A percentile compares a stretch with the other conserved stretches of the same genome.
Evolutionary conservation across 2,113 vertebrate genomes (phyloP).

Genomic region (Anolis sagrei): DNA sequence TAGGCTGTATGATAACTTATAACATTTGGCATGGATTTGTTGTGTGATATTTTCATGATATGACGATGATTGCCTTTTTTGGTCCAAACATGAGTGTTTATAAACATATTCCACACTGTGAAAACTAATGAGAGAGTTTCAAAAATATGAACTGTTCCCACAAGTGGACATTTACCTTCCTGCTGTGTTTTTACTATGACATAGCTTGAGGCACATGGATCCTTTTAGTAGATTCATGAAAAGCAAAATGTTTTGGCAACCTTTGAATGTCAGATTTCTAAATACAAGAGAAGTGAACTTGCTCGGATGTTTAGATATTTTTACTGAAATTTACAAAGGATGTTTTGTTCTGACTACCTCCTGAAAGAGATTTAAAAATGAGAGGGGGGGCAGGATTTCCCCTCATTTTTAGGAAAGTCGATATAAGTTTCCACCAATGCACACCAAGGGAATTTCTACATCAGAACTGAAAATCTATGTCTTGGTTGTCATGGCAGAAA

Average conservation of each 20-base stretch:
- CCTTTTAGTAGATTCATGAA: neutral
- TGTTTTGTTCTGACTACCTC: neutral
- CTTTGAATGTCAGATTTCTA: neutral
- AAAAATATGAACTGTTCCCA: neutral
- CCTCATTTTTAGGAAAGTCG: neutral
- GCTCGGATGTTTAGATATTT: no score
- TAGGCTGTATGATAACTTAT: no score
- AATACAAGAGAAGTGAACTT: neutral
- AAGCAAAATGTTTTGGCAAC: neutral
- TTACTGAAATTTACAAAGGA: no score
- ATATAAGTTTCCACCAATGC: neutral
- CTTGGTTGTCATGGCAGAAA: neutral
- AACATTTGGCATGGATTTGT: no score
- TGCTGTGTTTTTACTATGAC: neutral
- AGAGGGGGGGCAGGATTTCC: neutral
- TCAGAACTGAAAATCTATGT: neutral
- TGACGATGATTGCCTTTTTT: no score
- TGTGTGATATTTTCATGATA: no score
- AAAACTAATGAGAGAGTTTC: no score
- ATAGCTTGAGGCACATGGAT: neutral
- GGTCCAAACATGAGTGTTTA: no score
- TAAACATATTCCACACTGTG: no score
- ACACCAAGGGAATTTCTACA: neutral
- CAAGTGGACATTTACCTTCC: neutral
- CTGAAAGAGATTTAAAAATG: neutral